These are phyloP conservation scores for Poeciliopsis gracilis DNA, from an alignment of 2,797 vertebrate species.

Conservation along the genomic window DNA sequence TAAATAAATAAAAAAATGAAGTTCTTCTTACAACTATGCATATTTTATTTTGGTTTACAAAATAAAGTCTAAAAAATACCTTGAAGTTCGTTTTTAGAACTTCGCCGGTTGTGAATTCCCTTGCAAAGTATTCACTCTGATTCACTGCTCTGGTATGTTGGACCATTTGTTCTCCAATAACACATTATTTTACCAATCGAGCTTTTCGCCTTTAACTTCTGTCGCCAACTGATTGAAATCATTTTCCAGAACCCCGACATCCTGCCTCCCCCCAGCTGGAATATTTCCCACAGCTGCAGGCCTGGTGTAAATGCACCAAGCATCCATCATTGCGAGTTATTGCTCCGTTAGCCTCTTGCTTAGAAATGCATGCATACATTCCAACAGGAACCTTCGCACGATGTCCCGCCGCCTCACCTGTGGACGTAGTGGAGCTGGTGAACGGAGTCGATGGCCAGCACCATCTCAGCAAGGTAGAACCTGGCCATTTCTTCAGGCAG, in stretches of 20 bases:
- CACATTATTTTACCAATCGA: neutral
- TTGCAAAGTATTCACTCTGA: neutral
- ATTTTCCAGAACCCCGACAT: neutral
- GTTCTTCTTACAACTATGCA: neutral
- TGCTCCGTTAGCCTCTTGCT: slow-evolving; percentile 11
- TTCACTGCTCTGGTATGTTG: neutral
- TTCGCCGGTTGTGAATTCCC: neutral
- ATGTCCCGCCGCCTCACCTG: slow-evolving; percentile 80
- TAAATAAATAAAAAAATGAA: too few species aligned
- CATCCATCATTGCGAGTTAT: slow-evolving; percentile 33
- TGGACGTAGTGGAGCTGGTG: slow-evolving; percentile 99
- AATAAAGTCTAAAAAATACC: too few species aligned
- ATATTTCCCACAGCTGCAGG: slow-evolving; percentile 33
- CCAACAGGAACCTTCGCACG: neutral
- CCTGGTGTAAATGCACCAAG: slow-evolving; percentile 33
- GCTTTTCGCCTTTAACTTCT: neutral
- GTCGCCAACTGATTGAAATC: neutral
- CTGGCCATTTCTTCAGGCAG: slow-evolving; percentile 98
- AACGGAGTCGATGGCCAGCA: slow-evolving; percentile 97
- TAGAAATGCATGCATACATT: slow-evolving; percentile 14
- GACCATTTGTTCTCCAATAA: neutral
- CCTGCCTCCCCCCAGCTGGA: slow-evolving; percentile 26
- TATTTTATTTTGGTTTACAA: neutral
- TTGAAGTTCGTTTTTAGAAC: neutral
- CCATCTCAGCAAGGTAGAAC: slow-evolving; percentile 99